Evolutionary conservation across 2,888 invertebrate species (phyloP).

Genomic region (Brachyptera risi): DNA sequence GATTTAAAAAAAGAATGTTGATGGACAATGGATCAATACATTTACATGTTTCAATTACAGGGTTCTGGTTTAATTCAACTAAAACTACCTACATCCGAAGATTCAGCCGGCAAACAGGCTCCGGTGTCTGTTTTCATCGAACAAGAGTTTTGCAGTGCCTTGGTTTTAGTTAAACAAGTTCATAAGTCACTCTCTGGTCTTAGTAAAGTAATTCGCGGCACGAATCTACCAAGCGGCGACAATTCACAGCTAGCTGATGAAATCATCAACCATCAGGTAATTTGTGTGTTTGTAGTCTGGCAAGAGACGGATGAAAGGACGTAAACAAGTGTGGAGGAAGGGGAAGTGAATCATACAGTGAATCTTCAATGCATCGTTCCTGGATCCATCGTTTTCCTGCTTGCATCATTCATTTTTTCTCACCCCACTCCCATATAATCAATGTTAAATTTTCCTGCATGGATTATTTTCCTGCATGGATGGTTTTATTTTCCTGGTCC

Average conservation of each 20-base stretch:
- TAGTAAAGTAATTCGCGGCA: constrained; percentile 57
- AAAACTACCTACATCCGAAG: constrained; percentile 35
- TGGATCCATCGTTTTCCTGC: too few relatives aligned
- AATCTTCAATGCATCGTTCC: too few relatives aligned
- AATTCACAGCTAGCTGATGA: constrained; percentile 48
- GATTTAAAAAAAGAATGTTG: too few relatives aligned
- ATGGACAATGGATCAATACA: neutral
- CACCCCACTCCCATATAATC: too few relatives aligned
- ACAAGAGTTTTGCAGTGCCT: constrained; percentile 58
- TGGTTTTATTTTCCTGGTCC: too few relatives aligned
- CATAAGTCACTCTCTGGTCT: constrained; percentile 57
- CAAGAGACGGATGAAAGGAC: too few relatives aligned
- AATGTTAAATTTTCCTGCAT: too few relatives aligned
- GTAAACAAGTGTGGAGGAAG: too few relatives aligned
- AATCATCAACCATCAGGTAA: constrained; percentile 54
- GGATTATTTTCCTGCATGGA: too few relatives aligned
- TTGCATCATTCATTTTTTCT: too few relatives aligned
- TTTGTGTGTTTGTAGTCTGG: neutral
- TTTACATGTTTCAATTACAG: constrained; percentile 31
- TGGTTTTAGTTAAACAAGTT: constrained; percentile 57
- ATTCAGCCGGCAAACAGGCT: constrained; percentile 38
- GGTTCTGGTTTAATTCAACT: constrained; percentile 40
- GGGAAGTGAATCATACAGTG: too few relatives aligned
- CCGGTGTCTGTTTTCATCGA: constrained; percentile 58
- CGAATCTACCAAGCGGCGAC: constrained; percentile 49